These are phyloP conservation scores for Aldabrachelys gigantea DNA, from an alignment of 2,113 vertebrate genomes.

Conservation along the genomic window DNA sequence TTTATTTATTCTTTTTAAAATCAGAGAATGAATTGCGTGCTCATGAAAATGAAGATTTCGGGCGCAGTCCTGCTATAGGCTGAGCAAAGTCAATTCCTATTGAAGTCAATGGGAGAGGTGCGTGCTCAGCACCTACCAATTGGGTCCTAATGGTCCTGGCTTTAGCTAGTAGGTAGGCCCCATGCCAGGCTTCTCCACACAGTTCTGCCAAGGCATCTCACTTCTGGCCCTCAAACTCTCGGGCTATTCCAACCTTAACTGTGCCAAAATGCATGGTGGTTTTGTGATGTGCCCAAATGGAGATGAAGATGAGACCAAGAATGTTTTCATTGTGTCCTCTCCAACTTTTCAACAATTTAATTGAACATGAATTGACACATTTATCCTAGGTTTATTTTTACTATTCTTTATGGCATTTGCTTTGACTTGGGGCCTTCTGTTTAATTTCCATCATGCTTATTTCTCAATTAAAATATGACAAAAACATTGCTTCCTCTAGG, in stretches of 20 bases:
- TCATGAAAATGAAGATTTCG: slow-evolving; percentile 8
- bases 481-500: background rate
- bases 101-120: accelerated
- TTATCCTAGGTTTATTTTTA: slow-evolving; percentile 19
- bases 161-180: background rate
- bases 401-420: accelerated
- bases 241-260: background rate
- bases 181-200: background rate
- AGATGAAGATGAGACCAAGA: background rate
- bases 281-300: background rate
- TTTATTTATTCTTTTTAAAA: slow-evolving; percentile 9
- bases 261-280: accelerated
- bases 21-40: background rate
- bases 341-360: background rate
- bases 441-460: slow-evolving; percentile 8
- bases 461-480: background rate
- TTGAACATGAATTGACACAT: background rate
- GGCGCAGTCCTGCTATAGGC: background rate
- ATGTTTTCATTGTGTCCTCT: background rate
- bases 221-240: background rate
- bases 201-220: background rate
- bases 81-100: background rate
- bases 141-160: background rate
- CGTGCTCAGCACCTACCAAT: background rate
- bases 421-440: background rate